phyloP scores from a whole-genome alignment of 2,113 vertebrate genomes.

The Pagrus major region DNA sequence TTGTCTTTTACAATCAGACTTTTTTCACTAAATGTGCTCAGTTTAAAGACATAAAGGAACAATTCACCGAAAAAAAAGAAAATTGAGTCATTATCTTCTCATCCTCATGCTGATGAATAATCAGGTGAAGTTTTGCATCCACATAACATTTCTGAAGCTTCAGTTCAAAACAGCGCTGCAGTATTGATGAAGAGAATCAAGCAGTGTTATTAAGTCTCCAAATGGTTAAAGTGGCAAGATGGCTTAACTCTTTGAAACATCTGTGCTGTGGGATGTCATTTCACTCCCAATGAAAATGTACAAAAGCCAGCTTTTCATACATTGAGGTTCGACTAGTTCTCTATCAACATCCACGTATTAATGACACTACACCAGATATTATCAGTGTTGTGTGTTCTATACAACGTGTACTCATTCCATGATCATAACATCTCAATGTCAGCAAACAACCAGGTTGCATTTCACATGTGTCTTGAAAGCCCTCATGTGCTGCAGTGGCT shows the following conservation, averaged over 20 bases:
- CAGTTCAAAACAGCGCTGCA: too few relatives aligned
- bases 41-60: not conserved
- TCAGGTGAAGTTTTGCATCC: too few relatives aligned
- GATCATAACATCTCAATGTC: too few relatives aligned
- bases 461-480: slow-evolving; percentile 25
- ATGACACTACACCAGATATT: not conserved
- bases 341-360: not conserved
- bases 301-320: not conserved
- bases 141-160: too few relatives aligned
- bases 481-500: slow-evolving; percentile 9
- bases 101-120: too few relatives aligned
- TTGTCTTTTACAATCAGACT: too few relatives aligned
- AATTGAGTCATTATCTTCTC: too few relatives aligned
- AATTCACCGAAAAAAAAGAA: too few relatives aligned
- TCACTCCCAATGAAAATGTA: not conserved
- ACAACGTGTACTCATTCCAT: not conserved
- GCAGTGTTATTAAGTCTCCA: not conserved
- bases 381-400: not conserved
- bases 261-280: not conserved
- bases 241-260: not conserved
- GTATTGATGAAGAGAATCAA: too few relatives aligned
- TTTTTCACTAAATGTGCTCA: not conserved
- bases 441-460: not conserved
- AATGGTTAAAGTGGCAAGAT: not conserved
- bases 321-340: not conserved